Evolutionary conservation across 1,140 invertebrate species (phyloP), one percentile per base, ranked within the genome.

Genomic region (Hypothenemus hampei): DNA sequence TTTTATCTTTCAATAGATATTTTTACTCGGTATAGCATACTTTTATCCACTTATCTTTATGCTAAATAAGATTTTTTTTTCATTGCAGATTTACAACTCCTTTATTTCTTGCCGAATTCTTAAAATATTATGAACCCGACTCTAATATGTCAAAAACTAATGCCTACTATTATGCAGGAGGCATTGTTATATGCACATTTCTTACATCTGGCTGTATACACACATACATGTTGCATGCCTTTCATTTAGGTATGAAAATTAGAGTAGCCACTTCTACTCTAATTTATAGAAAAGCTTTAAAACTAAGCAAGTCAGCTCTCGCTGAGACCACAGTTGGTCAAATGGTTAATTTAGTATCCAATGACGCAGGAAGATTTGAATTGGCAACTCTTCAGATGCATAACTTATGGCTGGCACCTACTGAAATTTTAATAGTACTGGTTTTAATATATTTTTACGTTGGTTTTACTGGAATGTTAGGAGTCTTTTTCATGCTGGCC

Each of bases 291-390:
- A 93, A 92, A 77, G 82, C 77, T 1, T 64, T 85, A 39, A 74
- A 71, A 59, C 63, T 84, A 0, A 81, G 79, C 8, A 77, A 75
- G 56, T 78, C 75, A 8, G 82, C 87, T 11, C 70, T 90, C 13
- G 81, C 81, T 0, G 80, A 86, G 67, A 89, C 88, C 0, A 83
- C 89, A 0, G 76, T 85, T 1, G 91, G 90, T 0, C 86, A 91
- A 66, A 85, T 92, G 43, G 83, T 94, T 0, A 95, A 94, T 69
- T 75, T 94, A 1, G 70, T 94, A 36, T 91, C 90, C 1, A 93
- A 93, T 53, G 91, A 93, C 63, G 79, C 85, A 6, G 81, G 79
- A n/a, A 71, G 83, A 21, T 87, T 87, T 61, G 84, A 87, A 65
- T 72, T 81, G 44, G 80, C 81, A 0, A 73, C 78, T 0, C 72